Conservation (phyloP, 2,113 vertebrate genomes). For the Onychostruthus taczanowskii region DNA sequence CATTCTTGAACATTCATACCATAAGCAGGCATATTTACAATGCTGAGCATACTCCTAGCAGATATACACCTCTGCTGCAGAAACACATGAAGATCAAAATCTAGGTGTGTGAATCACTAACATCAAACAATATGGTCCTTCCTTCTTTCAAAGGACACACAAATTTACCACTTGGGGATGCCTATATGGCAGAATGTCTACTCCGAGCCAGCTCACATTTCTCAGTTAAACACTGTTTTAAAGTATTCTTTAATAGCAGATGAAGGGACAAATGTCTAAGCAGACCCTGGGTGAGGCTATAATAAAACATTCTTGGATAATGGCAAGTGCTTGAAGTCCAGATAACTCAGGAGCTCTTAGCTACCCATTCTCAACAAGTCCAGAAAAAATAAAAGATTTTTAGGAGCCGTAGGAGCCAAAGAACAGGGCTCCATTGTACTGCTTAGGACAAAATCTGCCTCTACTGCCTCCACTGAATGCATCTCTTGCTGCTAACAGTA, state of each 20-base stretch:
- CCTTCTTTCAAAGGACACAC: not conserved
- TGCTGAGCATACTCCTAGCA: not conserved
- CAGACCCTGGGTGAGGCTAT: not conserved
- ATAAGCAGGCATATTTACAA: not conserved
- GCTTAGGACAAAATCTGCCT: not conserved
- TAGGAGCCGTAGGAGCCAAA: not conserved
- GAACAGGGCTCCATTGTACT: not conserved
- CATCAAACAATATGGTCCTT: not conserved
- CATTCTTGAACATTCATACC: not conserved
- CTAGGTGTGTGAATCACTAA: not conserved
- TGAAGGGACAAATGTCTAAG: not conserved
- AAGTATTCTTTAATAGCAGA: not conserved
- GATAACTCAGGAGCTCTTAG: not conserved
- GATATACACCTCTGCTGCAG: not conserved
- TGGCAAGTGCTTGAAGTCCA: not conserved
- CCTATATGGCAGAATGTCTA: fast-evolving
- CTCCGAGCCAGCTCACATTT: not conserved
- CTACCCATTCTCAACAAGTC: not conserved
- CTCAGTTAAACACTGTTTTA: not conserved
- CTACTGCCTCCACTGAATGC: not conserved
- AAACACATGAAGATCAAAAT: not conserved
- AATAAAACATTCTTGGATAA: not conserved
- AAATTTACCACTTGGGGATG: not conserved
- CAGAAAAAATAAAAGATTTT: not conserved
- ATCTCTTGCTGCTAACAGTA: not conserved